Evolutionary conservation across 2,113 vertebrate species (phyloP).

Genomic region (Tringa solitaria): DNA sequence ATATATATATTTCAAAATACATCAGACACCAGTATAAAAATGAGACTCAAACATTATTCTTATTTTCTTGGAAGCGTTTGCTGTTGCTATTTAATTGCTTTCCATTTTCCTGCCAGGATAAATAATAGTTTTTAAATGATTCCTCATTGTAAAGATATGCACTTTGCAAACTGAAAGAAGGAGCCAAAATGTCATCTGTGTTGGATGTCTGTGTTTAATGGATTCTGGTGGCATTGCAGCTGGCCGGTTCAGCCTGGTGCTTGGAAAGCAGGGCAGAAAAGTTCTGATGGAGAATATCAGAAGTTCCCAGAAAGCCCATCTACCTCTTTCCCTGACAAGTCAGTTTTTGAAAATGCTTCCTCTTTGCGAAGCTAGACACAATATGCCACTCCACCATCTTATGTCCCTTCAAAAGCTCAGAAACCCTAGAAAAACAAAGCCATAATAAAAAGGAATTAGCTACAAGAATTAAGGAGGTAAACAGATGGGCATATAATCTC

Average conservation of each 20-base stretch:
- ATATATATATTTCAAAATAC: background rate
- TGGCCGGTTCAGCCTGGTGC: background rate
- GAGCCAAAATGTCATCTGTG: background rate
- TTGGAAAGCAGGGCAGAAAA: background rate
- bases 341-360: background rate
- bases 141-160: background rate
- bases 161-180: background rate
- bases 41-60: background rate
- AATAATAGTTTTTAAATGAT: background rate
- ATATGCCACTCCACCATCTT: background rate
- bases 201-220: background rate
- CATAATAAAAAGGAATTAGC: background rate
- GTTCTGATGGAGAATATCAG: background rate
- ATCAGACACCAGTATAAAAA: background rate
- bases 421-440: background rate
- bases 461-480: background rate
- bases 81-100: background rate
- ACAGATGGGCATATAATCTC: background rate
- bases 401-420: background rate
- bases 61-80: background rate
- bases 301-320: background rate
- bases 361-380: background rate
- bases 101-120: background rate
- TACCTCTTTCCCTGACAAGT: background rate
- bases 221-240: background rate